Evolutionary conservation across 2,888 invertebrate genomes (phyloP), one percentile per base, ranked within the genome.

Genomic region (Zele albiditarsus): DNA sequence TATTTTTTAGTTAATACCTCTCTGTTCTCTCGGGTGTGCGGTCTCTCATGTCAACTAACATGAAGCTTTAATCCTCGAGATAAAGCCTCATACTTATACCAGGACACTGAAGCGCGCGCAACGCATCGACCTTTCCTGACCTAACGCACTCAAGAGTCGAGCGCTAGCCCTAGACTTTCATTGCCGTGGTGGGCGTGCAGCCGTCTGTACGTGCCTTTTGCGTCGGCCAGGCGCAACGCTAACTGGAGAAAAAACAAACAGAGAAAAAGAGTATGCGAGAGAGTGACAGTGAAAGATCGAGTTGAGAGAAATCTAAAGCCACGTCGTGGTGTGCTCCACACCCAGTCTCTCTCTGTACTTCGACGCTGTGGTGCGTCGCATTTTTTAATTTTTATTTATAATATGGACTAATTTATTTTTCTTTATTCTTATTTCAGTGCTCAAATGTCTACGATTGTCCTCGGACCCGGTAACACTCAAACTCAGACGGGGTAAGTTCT

Each of bases 391-490:
- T 33, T 42, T 38, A 33, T 38, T 65, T 23, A 20, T 42, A 42
- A 14, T 28, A 33, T 65, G 38, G 38, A 31, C 23, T 53, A 25
- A 53, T 53, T 33, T 38, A 23, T 28, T 69, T 75, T 80, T 82
- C 87, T 78, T 75, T 73, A 75, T 87, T 83, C 87, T 89, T 91
- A 90, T 94, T 94, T 85, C 93, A 96, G 96, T 97, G 91, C 92
- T 97, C 91, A 97, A 96, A 95, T 97, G 97, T 91, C 94, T 97
- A 89, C 94, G 97, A 89, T 93, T 97, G 89, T 96, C 97, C 83
- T 93, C 95, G 91, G 96, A 96, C 92, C 94, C 96, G 87, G 96
- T 97, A 88, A 96, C 95, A 89, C 91, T 97, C 90, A 95, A 95
- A 92, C 93, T 97, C 90, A 95, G 94, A 92, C 94, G 96, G 93